Conservation (phyloP, 2,888 invertebrate species). For the Drosophila cyrtoloma region DNA sequence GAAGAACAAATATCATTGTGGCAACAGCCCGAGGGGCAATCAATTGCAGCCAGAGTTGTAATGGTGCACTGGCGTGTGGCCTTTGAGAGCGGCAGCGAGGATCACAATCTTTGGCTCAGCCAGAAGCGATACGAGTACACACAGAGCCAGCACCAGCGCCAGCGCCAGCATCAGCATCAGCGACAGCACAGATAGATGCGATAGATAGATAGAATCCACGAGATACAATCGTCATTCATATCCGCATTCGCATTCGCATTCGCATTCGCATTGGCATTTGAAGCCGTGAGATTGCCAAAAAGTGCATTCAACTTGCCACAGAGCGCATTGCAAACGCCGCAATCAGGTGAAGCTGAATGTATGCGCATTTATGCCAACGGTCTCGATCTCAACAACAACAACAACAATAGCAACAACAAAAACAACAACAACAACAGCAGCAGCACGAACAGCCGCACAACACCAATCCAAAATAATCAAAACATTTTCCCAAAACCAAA, state of each 20-base stretch:
- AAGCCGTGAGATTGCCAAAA: slow-evolving; percentile 22
- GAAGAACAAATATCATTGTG: slow-evolving; percentile 9
- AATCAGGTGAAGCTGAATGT: slow-evolving; percentile 11
- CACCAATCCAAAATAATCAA: slow-evolving; percentile 9
- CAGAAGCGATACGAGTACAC: slow-evolving; percentile 69
- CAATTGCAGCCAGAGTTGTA: slow-evolving; percentile 46
- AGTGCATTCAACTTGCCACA: slow-evolving; percentile 71
- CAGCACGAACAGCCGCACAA: slow-evolving; percentile 5
- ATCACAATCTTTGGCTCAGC: slow-evolving; percentile 43
- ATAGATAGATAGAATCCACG: slow-evolving; percentile 7
- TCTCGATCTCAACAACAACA: slow-evolving; percentile 35
- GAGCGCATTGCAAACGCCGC: slow-evolving; percentile 8
- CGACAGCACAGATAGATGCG: neutral
- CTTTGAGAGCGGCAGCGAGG: slow-evolving; percentile 56
- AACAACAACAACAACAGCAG: slow-evolving; percentile 8
- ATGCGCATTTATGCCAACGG: slow-evolving; percentile 44
- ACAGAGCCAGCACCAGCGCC: slow-evolving; percentile 67
- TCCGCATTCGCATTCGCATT: neutral
- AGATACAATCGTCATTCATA: slow-evolving; percentile 3
- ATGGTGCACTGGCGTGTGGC: slow-evolving; percentile 58
- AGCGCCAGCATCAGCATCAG: slow-evolving; percentile 1
- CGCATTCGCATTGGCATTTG: slow-evolving; percentile 4
- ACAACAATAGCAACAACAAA: too few species aligned
- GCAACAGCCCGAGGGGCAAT: slow-evolving; percentile 1
- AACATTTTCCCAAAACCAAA: neutral